Evolutionary conservation across 2,888 invertebrate species (phyloP), one percentile per base, ranked within the genome.

Genomic region (Limnephilus lunatus): DNA sequence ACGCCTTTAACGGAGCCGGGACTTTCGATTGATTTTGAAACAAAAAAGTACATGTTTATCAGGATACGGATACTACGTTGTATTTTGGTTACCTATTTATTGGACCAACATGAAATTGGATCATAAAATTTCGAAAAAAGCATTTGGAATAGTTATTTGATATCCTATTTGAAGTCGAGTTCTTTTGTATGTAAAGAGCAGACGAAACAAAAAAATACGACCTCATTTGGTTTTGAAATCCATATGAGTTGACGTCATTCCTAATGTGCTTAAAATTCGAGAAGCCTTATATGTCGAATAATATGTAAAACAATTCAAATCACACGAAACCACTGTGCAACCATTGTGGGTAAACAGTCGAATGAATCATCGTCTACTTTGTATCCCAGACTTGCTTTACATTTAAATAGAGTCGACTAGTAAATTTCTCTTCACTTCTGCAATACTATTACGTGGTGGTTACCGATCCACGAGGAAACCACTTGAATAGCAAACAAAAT

Each of bases 271-370:
- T 86, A 86, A 48, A 86, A 44, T 86, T 86, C 44, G 30, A 44
- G 86, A 86, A 86, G 86, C 86, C 86, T 86, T 44, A 86, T 44
- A 19, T 85, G 19, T 39, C 86, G 48, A 86, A 86, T 48, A n/a
- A 44, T 14, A 86, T 48, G 86, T 86, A 86, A 86, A 86, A n/a
- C 44, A n/a, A 86, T 86, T 86, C 86, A 30, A 48, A 44, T 44
- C 86, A 86, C 86, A 44, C 86, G 12, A 83, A 25, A 31, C 30
- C 86, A 44, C 44, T 48, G 44, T 86, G 85, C 85, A 86, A 86
- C n/a, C 44, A n/a, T 19, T 35, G 48, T 11, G 12, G 7, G 39
- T 30, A 44, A 35, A 15, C 86, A 44, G 30, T 3, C 11, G 44
- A 35, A 48, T 86, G 86, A 86, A n/a, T 86, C 86, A 86, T 44